Evolutionary conservation across 2,888 invertebrate genomes (phyloP), one percentile per base, ranked within the genome.

Genomic region (Sarcophaga subvicina): DNA sequence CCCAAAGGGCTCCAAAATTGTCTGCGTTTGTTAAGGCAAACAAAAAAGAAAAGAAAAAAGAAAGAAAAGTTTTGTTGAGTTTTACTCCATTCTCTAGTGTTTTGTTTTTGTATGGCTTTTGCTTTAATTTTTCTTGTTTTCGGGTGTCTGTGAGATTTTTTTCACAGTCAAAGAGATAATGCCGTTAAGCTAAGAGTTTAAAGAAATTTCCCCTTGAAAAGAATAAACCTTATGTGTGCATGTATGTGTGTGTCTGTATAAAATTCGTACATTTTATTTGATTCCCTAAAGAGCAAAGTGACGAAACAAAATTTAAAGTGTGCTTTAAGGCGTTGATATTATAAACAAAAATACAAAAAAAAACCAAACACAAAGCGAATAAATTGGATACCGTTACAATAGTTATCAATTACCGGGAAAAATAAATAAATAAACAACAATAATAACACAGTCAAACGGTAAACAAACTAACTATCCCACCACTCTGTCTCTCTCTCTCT

Each of bases 81-180:
- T 27, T 67, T 67, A 17, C 6, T 54, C 54, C 22, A 25, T 64
- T 78, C 49, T 37, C 70, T 20, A 78, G 22, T 17, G 54, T 27
- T 27, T 63, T 76, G 63, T 66, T 37, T 66, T 80, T 81, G 87
- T 67, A 60, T 81, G 83, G 83, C 83, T 83, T 83, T 87, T 75
- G 78, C 77, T 83, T 70, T 17, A 63, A 11, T 62, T 69, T 78
- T 11, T 62, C 59, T 66, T 47, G 11, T 22, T 47, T 72, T 60
- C 25, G 67, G 62, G 14, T 49, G 20, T 71, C 47, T 77, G 76
- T 72, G 60, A 5, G 6, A 25, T 76, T 4, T 22, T 49, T 70
- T 72, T 76, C 69, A 80, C 76, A 83, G 83, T 86, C 80, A 86
- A 80, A 69, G 60, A 73, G 72, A 76, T 86, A 71, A 82, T 81